Percentiles rank a stretch among this genome's conserved stretches.
Evolutionary conservation across 1,140 invertebrate genomes (phyloP).

Genomic region (Gonatopus flavifemur): DNA sequence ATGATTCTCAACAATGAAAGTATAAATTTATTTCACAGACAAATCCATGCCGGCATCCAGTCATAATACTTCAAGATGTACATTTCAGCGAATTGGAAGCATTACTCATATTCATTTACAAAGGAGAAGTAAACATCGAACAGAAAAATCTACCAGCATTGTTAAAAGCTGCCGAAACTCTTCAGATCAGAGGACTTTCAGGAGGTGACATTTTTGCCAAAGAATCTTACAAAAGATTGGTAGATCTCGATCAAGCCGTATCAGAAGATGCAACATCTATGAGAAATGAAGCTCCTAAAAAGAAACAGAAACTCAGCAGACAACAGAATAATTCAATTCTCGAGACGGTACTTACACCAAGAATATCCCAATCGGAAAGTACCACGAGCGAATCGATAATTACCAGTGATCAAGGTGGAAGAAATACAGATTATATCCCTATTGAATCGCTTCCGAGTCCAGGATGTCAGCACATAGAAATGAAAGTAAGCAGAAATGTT

Average conservation of each 20-base stretch:
- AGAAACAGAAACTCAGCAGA: constrained; percentile 41
- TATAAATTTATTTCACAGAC: constrained; percentile 61
- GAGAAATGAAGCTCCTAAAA: constrained; percentile 37
- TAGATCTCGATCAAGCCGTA: constrained; percentile 35
- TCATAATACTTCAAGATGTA: constrained; percentile 69
- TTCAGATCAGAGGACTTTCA: constrained; percentile 67
- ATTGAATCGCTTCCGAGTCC: constrained; percentile 36
- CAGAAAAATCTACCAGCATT: constrained; percentile 66
- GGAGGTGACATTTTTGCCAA: constrained; percentile 54
- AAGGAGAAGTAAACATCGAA: constrained; percentile 69
- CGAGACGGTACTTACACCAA: constrained; percentile 42
- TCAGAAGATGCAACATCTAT: constrained; percentile 18
- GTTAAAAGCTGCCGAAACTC: constrained; percentile 65
- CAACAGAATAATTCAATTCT: constrained; percentile 41
- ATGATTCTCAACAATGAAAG: too few species aligned
- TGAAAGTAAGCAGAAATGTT: constrained; percentile 44
- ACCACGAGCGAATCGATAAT: constrained; percentile 36
- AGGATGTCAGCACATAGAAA: constrained; percentile 44
- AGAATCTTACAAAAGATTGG: constrained; percentile 46
- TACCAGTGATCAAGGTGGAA: constrained; percentile 38
- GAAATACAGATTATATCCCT: constrained; percentile 32
- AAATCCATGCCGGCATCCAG: constrained; percentile 69
- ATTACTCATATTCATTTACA: constrained; percentile 67
- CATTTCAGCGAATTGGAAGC: constrained; percentile 64
- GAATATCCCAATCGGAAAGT: constrained; percentile 27